A percentile compares a stretch with the other conserved stretches of the same genome.
phyloP scores from a whole-genome alignment of 2,113 vertebrate species.

The Dolichallabes microphthalmus region DNA sequence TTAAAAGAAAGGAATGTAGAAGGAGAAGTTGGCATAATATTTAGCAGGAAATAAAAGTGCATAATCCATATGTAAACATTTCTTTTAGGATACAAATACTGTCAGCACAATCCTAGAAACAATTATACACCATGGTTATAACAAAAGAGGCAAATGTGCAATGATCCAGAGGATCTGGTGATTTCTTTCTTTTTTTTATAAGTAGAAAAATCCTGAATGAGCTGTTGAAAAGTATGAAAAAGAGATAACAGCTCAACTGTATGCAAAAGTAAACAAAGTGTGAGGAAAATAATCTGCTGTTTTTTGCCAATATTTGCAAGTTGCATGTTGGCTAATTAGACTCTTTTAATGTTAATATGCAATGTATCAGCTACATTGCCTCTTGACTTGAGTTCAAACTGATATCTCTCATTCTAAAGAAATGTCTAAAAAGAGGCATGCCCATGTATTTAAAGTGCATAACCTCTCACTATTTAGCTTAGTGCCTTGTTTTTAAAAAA shows the following conservation, averaged over 20 bases:
- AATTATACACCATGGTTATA: not conserved
- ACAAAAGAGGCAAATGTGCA: not conserved
- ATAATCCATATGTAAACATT: not conserved
- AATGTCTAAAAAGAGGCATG: not conserved
- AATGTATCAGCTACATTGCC: not conserved
- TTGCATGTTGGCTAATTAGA: not conserved
- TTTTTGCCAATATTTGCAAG: not conserved
- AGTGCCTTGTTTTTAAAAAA: not conserved
- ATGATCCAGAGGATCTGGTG: not conserved
- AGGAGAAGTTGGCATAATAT: not conserved
- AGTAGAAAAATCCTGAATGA: not conserved
- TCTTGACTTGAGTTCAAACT: not conserved
- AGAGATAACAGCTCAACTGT: not conserved
- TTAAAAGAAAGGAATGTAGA: not conserved
- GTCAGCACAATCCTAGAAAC: not conserved
- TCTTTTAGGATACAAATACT: not conserved
- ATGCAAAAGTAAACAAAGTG: not conserved
- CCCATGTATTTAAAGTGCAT: not conserved
- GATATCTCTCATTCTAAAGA: not conserved
- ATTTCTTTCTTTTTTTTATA: not conserved
- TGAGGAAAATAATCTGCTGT: not conserved
- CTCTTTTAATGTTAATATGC: not conserved
- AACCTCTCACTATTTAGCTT: not conserved
- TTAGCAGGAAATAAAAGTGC: constrained; percentile 21
- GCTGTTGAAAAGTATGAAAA: not conserved